A percentile compares a stretch with the other conserved stretches of the same genome.
phyloP scores from a whole-genome alignment of 1,140 invertebrate species.

The Bombus impatiens region DNA sequence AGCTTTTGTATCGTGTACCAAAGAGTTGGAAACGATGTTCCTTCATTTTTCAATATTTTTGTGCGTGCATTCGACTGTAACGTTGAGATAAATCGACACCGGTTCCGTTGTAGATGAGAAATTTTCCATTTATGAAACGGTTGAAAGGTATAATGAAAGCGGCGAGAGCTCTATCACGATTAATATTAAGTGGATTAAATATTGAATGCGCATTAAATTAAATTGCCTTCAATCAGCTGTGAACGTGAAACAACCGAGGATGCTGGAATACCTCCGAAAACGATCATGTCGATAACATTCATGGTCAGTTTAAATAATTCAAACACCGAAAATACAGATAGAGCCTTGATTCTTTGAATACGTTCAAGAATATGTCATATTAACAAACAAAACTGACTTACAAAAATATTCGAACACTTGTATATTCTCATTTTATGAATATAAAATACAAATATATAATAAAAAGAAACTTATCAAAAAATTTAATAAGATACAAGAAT shows the following conservation, averaged over 20 bases:
- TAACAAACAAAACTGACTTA: not conserved
- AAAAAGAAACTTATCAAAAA: no score
- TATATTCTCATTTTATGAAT: no score
- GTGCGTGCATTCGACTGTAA: not conserved
- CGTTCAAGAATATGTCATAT: not conserved
- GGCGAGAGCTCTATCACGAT: not conserved
- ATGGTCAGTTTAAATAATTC: constrained; percentile 7
- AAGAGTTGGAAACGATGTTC: not conserved
- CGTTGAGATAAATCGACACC: constrained; percentile 28
- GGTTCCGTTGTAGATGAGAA: not conserved
- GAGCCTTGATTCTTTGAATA: not conserved
- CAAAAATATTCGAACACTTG: not conserved
- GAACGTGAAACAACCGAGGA: not conserved
- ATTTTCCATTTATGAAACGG: constrained; percentile 42
- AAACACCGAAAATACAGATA: not conserved
- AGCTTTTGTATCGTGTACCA: not conserved
- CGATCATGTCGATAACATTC: not conserved
- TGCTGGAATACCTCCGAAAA: constrained; percentile 3
- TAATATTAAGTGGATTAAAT: constrained; percentile 49
- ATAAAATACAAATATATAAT: no score
- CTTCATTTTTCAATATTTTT: not conserved
- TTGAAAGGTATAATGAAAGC: constrained; percentile 12
- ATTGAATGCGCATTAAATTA: constrained; percentile 41
- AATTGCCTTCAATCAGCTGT: constrained; percentile 43
- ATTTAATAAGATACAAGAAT: no score